A percentile compares a stretch with the other conserved stretches of the same genome.
These are phyloP conservation scores for Amphipyra tragopoginis DNA, from an alignment of 2,888 invertebrate genomes.

Conservation along the genomic window DNA sequence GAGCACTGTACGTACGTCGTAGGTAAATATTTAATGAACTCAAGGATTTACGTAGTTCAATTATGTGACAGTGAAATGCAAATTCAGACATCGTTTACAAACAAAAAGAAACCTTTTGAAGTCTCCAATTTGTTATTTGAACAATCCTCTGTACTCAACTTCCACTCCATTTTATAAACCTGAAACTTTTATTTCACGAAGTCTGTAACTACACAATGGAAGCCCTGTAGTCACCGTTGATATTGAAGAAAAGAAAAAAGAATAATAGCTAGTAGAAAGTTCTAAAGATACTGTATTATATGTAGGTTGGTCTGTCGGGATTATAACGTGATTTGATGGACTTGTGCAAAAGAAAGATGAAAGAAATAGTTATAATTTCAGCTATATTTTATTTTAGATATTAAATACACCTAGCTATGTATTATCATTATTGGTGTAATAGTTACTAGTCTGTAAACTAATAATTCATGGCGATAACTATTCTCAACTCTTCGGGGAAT, in stretches of 20 bases:
- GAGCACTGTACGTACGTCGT: no score
- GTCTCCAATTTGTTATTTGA: neutral
- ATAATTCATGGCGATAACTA: no score
- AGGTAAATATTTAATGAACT: no score
- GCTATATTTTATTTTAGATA: no score
- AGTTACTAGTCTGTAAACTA: no score
- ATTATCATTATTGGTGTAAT: no score
- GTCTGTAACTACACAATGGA: constrained; percentile 5
- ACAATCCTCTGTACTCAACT: neutral
- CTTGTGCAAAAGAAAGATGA: no score
- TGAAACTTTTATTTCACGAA: constrained; percentile 2
- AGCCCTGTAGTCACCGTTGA: neutral
- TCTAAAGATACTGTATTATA: neutral
- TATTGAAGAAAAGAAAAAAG: constrained; percentile 10
- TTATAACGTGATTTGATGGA: no score
- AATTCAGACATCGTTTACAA: constrained; percentile 2
- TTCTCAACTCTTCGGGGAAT: no score
- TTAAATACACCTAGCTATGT: no score
- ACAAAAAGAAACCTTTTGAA: constrained; percentile 10
- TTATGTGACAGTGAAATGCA: constrained; percentile 14
- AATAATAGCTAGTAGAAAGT: neutral
- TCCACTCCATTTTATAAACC: neutral
- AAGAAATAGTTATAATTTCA: no score
- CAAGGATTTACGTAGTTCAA: neutral
- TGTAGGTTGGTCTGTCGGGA: neutral